Evolutionary conservation across 2,888 invertebrate genomes (phyloP), one percentile per base, ranked within the genome.

Genomic region (Cephus pygmeus): DNA sequence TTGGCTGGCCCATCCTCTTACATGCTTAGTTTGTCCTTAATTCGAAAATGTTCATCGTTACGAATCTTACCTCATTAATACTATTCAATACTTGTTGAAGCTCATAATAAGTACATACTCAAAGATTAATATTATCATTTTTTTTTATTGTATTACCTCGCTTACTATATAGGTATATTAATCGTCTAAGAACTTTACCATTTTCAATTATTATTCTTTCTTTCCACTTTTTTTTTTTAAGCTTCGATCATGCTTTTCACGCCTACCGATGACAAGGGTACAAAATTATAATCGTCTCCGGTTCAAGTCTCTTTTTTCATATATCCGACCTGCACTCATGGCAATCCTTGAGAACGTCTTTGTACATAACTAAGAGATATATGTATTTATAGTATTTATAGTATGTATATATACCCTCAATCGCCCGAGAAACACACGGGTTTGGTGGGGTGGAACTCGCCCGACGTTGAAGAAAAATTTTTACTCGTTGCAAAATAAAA

Each of bases 61-160:
- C 73, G 56, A 23, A 4, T 79, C 84, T 85, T 85, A 86, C 34
- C 80, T 84, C 80, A 79, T 89, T 56, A 90, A 90, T 90, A 90
- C 89, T 90, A 90, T 87, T 88, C 88, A 90, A 90, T 91, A 91
- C 89, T 89, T 90, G 85, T 90, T 87, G 87, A 91, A 90, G 90
- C 90, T 91, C 90, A 88, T 90, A 90, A 89, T 90, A 90, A 90
- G 89, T 90, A 90, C 89, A 90, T 88, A 89, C 85, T 90, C 86
- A 83, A 89, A 83, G 88, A 87, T 88, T 87, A 87, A 84, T 56
- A 80, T 86, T 87, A 88, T 81, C 84, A 85, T 84, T 87, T 87
- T 86, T 86, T 85, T 78, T 87, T 84, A 86, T 56, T 56, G 56
- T 56, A 56, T 23, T 56, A 56, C 9, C 56, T 23, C 82, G 79